phyloP scores from a whole-genome alignment of 1,140 invertebrate species.

The Phenacoccus solenopsis region DNA sequence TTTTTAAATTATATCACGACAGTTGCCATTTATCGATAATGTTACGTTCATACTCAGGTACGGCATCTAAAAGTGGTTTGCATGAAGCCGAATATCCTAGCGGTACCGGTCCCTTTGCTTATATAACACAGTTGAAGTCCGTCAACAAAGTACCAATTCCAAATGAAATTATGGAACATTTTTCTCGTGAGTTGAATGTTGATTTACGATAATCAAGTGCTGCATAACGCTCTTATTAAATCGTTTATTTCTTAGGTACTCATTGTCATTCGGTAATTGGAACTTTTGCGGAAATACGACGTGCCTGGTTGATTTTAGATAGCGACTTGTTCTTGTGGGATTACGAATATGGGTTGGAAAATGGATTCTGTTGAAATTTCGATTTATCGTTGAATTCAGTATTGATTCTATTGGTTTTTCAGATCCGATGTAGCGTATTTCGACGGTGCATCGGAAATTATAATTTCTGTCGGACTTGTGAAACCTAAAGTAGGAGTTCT shows the following conservation, averaged over 20 bases:
- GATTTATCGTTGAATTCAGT: conserved; percentile 5
- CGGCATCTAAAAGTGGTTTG: conserved; percentile 51
- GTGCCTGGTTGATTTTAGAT: conserved; percentile 95
- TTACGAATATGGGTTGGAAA: conserved; percentile 65
- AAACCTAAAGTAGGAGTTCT: conserved; percentile 77
- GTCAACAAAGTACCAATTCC: conserved; percentile 76
- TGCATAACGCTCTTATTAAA: conserved; percentile 18
- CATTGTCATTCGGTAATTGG: conserved; percentile 94
- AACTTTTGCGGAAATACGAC: conserved; percentile 84
- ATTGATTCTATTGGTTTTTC: conserved; percentile 24
- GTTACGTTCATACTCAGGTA: conserved; percentile 11
- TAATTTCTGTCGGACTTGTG: conserved; percentile 72
- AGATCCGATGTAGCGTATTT: conserved; percentile 83
- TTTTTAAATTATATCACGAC: too few relatives aligned
- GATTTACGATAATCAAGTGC: conserved; percentile 15
- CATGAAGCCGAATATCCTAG: conserved; percentile 83
- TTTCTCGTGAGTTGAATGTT: conserved; percentile 49
- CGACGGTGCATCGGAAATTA: conserved; percentile 81
- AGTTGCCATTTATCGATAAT: too few relatives aligned
- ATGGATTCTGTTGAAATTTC: not conserved
- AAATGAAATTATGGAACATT: conserved; percentile 83
- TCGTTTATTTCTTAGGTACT: conserved; percentile 47
- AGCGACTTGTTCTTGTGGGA: conserved; percentile 96
- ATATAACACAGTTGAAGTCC: conserved; percentile 63
- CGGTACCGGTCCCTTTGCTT: conserved; percentile 48